phyloP scores from a whole-genome alignment of 2,113 vertebrate genomes.

The Lathamus discolor region DNA sequence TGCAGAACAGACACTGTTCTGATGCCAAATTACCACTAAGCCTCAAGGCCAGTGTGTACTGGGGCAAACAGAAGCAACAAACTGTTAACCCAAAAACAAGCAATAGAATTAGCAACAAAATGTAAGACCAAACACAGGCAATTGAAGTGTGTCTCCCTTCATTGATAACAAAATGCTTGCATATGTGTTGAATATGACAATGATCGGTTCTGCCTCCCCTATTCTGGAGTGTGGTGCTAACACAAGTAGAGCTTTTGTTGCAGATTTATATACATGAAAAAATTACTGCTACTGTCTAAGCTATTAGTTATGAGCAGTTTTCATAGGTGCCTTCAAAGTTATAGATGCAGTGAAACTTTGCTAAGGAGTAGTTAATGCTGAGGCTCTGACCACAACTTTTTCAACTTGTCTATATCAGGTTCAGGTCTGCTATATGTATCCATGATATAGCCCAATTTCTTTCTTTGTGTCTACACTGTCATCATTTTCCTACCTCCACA shows the following conservation, averaged over 20 bases:
- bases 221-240: background rate
- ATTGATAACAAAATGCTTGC: background rate
- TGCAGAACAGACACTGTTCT: background rate
- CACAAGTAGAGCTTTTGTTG: background rate
- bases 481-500: background rate
- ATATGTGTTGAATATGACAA: accelerated
- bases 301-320: background rate
- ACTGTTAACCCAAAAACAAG: background rate
- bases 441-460: background rate
- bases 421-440: background rate
- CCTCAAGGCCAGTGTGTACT: background rate
- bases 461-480: background rate
- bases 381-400: background rate
- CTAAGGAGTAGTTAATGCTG: background rate
- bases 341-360: background rate
- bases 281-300: background rate
- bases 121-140: background rate
- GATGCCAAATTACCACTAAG: background rate
- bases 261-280: background rate
- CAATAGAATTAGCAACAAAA: background rate
- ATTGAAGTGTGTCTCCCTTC: background rate
- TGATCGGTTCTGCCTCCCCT: background rate
- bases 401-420: background rate
- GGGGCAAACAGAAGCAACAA: background rate
- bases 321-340: background rate